Percentiles rank a stretch among this genome's conserved stretches.
Conservation (phyloP, 2,113 vertebrate species). For the Atrichornis clamosus region DNA sequence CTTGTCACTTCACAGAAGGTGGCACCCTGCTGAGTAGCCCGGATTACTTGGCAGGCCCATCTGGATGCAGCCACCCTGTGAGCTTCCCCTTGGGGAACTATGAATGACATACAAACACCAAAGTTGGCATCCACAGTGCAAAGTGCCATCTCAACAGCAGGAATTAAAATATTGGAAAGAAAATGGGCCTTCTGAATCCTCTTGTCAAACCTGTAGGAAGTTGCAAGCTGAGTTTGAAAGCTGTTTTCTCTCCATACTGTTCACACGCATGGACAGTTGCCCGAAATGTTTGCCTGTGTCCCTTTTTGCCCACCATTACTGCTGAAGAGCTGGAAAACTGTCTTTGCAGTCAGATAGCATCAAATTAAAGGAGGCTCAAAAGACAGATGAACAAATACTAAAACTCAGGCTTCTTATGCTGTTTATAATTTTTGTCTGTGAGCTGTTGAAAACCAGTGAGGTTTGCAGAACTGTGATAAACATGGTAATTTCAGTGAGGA, state of each 20-base stretch:
- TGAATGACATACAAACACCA: slow-evolving; percentile 26
- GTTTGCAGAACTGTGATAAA: neutral
- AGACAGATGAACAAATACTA: neutral
- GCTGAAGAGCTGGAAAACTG: neutral
- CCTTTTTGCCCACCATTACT: neutral
- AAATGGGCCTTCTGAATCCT: neutral
- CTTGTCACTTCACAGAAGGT: slow-evolving; percentile 48
- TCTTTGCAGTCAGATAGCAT: neutral
- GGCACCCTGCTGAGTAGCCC: neutral
- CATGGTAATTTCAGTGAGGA: neutral
- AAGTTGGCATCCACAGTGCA: neutral
- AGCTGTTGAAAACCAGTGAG: neutral
- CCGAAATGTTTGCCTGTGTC: neutral
- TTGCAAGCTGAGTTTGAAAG: neutral
- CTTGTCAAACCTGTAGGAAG: neutral
- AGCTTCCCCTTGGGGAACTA: slow-evolving; percentile 19
- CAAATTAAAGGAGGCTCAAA: neutral
- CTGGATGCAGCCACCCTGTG: slow-evolving; percentile 14
- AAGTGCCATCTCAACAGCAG: neutral
- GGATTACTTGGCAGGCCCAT: slow-evolving; percentile 54
- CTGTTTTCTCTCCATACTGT: neutral
- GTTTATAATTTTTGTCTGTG: neutral
- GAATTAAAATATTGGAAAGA: neutral
- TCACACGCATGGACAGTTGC: neutral
- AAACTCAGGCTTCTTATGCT: neutral